phyloP scores from a whole-genome alignment of 1,140 invertebrate genomes.

The Acromyrmex heyeri region DNA sequence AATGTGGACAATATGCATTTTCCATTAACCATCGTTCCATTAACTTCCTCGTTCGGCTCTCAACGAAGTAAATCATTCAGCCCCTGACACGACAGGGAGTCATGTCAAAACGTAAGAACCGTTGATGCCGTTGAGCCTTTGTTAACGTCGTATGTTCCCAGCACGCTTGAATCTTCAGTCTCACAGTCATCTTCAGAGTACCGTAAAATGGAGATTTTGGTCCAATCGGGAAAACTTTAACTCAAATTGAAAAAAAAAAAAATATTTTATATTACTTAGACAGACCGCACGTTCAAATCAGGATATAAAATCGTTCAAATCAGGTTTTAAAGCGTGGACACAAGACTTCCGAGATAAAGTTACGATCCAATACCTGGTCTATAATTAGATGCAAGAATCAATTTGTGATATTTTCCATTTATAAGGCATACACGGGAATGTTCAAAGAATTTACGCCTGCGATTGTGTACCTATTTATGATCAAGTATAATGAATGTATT shows the following conservation, averaged over 20 bases:
- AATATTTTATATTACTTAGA: no score
- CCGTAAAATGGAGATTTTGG: no score
- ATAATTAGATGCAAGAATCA: no score
- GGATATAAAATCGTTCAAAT: no score
- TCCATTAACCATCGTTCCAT: constrained; percentile 15
- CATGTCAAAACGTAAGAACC: constrained; percentile 10
- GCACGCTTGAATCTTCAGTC: neutral
- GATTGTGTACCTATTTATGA: neutral
- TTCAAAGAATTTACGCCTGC: neutral
- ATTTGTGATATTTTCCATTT: neutral
- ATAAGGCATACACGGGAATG: neutral
- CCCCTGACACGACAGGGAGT: neutral
- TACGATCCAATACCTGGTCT: no score
- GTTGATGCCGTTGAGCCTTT: constrained; percentile 9
- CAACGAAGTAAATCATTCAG: constrained; percentile 37
- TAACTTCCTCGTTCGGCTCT: constrained; percentile 21
- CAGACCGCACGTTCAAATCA: no score
- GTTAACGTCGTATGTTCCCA: neutral
- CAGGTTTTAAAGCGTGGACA: no score
- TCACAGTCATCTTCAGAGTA: neutral
- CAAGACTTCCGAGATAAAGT: no score
- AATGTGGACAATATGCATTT: constrained; percentile 38
- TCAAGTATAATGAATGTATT: neutral
- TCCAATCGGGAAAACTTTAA: no score
- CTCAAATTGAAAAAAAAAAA: no score